Evolutionary conservation across 1,140 invertebrate species (phyloP), one percentile per base, ranked within the genome.

Genomic region (Drosophila pachea): DNA sequence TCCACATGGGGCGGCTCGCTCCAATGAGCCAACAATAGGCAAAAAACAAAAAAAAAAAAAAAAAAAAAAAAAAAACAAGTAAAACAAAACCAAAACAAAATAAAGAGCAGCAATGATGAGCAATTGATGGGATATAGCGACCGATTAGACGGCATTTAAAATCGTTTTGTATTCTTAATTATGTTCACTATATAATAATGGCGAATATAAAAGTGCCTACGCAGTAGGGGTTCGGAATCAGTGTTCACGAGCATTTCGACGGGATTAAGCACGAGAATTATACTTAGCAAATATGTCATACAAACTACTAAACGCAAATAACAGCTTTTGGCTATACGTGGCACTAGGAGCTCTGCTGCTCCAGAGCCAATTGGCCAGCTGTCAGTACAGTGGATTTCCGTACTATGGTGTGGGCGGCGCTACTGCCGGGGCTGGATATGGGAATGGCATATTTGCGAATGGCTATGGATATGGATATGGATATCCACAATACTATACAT

Each of bases 91-190:
- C 43, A n/a, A n/a, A n/a, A n/a, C n/a, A n/a, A 22, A 5, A 45
- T 22, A 22, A 22, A 22, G 22, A 22, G 22, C 22, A 40, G 33
- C 8, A 9, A 22, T 14, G 54, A 14, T 50, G 36, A 83, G 64
- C 59, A 61, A 36, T 66, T 76, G 73, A 81, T 76, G 69, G 49
- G 31, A 36, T 12, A 38, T 50, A 40, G 29, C 52, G 22, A 49
- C 61, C 76, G 76, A 83, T 83, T 84, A 84, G 77, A 62, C 55
- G 49, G 47, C 66, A 84, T 84, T 84, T 86, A 84, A 84, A 86
- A 73, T 42, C 31, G 54, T 59, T 66, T 59, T 48, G 36, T 47
- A 84, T 55, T 36, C 50, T 36, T 55, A 40, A 61, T 61, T 49
- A 55, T 49, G 49, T 38, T 54, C 31, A 64, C 48, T 60, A 56